A percentile compares a stretch with the other conserved stretches of the same genome.
Conservation (phyloP, 1,140 invertebrate species). For the Cheumatopsyche charites region DNA sequence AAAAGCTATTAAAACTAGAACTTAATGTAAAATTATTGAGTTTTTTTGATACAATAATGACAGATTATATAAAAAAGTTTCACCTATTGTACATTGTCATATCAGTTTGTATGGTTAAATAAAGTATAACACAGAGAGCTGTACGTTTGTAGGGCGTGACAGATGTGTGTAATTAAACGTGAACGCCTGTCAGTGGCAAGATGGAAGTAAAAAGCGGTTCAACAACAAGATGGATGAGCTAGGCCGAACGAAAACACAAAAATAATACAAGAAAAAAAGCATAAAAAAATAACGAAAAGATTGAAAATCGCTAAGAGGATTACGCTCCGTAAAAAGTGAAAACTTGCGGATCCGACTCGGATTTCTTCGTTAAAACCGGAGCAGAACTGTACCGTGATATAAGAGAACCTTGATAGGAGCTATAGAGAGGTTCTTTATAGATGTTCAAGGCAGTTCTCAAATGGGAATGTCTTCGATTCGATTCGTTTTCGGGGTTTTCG, state of each 20-base stretch:
- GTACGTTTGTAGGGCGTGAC: constrained; percentile 25
- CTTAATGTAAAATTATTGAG: too few relatives aligned
- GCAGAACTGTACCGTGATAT: too few relatives aligned
- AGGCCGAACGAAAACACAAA: neutral
- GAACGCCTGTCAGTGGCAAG: constrained; percentile 11
- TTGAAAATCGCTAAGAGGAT: constrained; percentile 14
- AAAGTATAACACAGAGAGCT: neutral
- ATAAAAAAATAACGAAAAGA: neutral
- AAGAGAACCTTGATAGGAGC: too few relatives aligned
- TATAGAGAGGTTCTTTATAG: too few relatives aligned
- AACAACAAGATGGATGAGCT: neutral
- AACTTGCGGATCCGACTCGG: neutral
- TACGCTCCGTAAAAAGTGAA: constrained; percentile 27
- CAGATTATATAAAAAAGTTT: neutral
- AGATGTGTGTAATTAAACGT: constrained; percentile 29
- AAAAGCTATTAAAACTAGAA: too few relatives aligned
- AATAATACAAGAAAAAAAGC: constrained; percentile 7
- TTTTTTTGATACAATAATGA: too few relatives aligned
- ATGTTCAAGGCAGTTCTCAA: too few relatives aligned
- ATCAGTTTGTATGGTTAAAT: constrained; percentile 1
- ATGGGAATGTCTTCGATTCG: too few relatives aligned
- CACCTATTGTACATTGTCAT: neutral
- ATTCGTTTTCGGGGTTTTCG: too few relatives aligned
- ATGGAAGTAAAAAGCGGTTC: constrained; percentile 1
- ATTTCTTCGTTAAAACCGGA: too few relatives aligned